These are phyloP conservation scores for Aurelia sp. DNA, from an alignment of 30 jellyfish, hydroid and myxozoan species.

Conservation along the genomic window DNA sequence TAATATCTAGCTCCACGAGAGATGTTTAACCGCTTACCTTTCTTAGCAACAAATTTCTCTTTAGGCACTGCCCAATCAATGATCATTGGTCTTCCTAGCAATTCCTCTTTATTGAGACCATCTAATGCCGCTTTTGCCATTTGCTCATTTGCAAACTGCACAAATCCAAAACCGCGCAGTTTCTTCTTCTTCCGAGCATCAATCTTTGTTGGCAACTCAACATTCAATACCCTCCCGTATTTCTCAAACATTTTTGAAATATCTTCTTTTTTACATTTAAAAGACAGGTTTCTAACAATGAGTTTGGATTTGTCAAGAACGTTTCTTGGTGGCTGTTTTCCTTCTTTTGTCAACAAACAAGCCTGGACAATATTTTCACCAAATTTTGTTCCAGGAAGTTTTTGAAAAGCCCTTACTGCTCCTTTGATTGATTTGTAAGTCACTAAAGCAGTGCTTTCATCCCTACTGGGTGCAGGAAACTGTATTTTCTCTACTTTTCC, in stretches of 20 bases:
- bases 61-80: conserved; percentile 97
- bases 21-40: conserved; percentile 11
- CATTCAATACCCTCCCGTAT: conserved; percentile 65
- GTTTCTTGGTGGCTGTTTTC: conserved; percentile 58
- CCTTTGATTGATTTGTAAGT: conserved; percentile 78
- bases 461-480: conserved; percentile 72
- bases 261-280: conserved; percentile 79
- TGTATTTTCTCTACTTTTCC: conserved; percentile 90
- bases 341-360: conserved; percentile 78
- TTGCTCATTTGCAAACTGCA: conserved; percentile 67
- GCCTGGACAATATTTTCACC: conserved; percentile 53
- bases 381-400: conserved; percentile 61
- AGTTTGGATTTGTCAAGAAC: conserved; percentile 59
- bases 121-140: conserved; percentile 85
- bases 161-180: conserved; percentile 89
- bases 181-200: conserved; percentile 40
- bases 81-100: conserved; percentile 88
- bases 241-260: conserved; percentile 42
- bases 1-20: too few species aligned
- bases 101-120: conserved; percentile 65
- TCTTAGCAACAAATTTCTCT: conserved; percentile 59
- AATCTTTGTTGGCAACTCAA: conserved; percentile 70
- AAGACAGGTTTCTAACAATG: conserved; percentile 86
- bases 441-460: conserved; percentile 49
- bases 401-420: conserved; percentile 93